Evolutionary conservation across 1,140 invertebrate species (phyloP), one percentile per base, ranked within the genome.

Genomic region (Gryon sp.): DNA sequence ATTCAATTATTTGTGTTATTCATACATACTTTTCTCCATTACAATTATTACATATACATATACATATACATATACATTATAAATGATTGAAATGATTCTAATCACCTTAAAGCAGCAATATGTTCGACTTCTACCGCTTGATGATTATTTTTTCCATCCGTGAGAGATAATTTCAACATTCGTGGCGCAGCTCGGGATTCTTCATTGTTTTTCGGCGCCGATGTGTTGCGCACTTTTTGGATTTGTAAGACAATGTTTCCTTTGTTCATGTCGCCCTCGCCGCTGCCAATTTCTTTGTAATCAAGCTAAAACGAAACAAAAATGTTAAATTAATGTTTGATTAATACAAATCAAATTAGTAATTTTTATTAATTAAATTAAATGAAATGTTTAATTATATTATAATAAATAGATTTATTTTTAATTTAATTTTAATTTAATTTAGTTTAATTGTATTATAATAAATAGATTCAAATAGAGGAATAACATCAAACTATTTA

Each of bases 201-300:
- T 83, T 97, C 95, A 88, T 96, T 95, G 26, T 92, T 92, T 88
- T 97, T 97, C n/a, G 96, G 96, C 12, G 95, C 95, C 26, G 95
- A 92, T 30, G 96, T 91, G 90, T 97, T 97, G 9, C 95, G 90
- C 34, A 97, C 90, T 85, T 96, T 95, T 85, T 95, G 93, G 78
- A 98, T 93, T 91, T 98, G 96, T 14, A 97, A 87, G 7, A 97
- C 92, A 59, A 96, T 90, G 53, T 93, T 91, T 6, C 93, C 93
- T 57, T 92, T 87, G 60, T 93, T 87, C 87, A 90, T 89, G 41
- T 89, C 84, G 53, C 93, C 92, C 32, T 91, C 90, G 57, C 90
- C 90, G 38, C 91, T 93, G 2, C 93, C 92, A 68, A 94, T 92
- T 82, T 96, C 94, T 81, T 93, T 92, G 12, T 96, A 89, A 89